Evolutionary conservation across 1,140 invertebrate genomes (phyloP), one percentile per base, ranked within the genome.

Genomic region (Bombyx mandarina): DNA sequence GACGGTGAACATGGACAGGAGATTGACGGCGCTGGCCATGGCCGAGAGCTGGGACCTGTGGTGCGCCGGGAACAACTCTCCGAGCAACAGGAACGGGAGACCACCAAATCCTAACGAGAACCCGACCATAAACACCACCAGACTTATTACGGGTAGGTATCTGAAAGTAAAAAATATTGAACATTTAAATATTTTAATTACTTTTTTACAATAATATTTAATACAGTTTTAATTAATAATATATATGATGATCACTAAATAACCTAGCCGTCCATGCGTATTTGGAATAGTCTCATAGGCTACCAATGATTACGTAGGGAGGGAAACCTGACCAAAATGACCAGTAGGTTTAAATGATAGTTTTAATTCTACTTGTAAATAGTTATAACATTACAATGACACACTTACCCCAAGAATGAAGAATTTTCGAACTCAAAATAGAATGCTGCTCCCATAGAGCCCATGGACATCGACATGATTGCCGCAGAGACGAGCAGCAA

Each of bases 71-170:
- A 94, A 93, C 63, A 95, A 75, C 82, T 96, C 94, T 1, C 92
- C 91, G 62, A 93, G 90, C 61, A 96, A 90, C 65, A 95, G 88
- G 90, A 94, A 96, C 0, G 94, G 94, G 48, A 96, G 91, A 0
- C 94, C 94, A 0, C 95, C 95, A 65, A 94, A 94, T 18, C 95
- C 95, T 3, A 96, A 74, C 0, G 93, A 93, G 84, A 94, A 96
- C 7, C 93, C 90, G 43, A 94, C 71, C 55, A 95, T 93, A 76
- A 94, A 98, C 8, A 94, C 64, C 50, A 94, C 92, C 1, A 97
- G 75, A 56, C 92, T 92, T 1, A 89, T 66, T 0, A 97, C 82
- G 1, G 96, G 94, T n/a, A 97, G 71, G 87, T 92, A 94, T 6
- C 90, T 91, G 56, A 4, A 62, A 70, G 53, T 52, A 56, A 58